A percentile compares a stretch with the other conserved stretches of the same genome.
Evolutionary conservation across 2,888 invertebrate genomes (phyloP).

Genomic region (Achlya flavicornis): DNA sequence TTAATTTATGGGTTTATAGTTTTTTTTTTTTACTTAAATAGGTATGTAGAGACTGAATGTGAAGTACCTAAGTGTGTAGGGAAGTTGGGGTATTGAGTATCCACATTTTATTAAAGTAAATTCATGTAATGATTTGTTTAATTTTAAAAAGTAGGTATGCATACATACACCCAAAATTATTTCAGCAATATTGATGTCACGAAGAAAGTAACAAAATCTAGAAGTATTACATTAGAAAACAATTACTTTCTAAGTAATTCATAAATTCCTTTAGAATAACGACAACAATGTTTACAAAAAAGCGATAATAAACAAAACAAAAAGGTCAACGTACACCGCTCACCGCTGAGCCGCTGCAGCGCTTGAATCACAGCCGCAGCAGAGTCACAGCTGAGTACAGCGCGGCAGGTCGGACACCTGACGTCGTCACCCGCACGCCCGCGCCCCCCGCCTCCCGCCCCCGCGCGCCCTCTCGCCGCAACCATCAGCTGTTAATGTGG

Average conservation of each 20-base stretch:
- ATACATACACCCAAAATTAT: too few relatives aligned
- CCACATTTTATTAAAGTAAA: neutral
- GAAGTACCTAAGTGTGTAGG: neutral
- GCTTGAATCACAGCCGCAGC: conserved; percentile 65
- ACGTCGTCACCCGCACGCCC: conserved; percentile 52
- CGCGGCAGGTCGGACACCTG: conserved; percentile 66
- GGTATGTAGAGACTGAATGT: neutral
- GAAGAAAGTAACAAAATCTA: too few relatives aligned
- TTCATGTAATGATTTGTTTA: too few relatives aligned
- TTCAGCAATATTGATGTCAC: too few relatives aligned
- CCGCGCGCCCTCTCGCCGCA: conserved; percentile 47
- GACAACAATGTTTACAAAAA: conserved; percentile 57
- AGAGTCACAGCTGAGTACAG: conserved; percentile 43
- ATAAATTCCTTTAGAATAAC: conserved; percentile 16
- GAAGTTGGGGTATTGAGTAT: neutral
- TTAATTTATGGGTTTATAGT: neutral
- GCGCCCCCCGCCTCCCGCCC: conserved; percentile 39
- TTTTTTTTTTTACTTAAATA: neutral
- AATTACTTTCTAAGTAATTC: neutral
- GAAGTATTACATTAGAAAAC: too few relatives aligned
- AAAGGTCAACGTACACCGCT: conserved; percentile 74
- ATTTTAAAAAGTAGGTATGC: too few relatives aligned
- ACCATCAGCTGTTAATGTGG: conserved; percentile 82
- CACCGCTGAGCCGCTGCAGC: conserved; percentile 66
- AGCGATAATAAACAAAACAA: conserved; percentile 77